phyloP scores from a whole-genome alignment of 2,797 vertebrate species.

The Neosilurus hyrtlii region DNA sequence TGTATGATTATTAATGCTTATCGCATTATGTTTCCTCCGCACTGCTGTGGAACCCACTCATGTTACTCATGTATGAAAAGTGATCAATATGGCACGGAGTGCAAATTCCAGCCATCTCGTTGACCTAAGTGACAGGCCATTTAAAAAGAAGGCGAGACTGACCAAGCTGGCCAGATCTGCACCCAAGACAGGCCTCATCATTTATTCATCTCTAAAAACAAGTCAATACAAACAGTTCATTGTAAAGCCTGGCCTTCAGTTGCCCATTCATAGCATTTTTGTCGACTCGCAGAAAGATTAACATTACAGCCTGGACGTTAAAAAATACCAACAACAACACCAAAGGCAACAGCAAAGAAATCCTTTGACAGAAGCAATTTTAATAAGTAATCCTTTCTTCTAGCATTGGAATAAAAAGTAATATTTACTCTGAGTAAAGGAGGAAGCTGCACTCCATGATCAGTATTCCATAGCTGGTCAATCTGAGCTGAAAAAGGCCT shows the following conservation, averaged over 20 bases:
- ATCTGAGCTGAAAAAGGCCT: slow-evolving; percentile 81
- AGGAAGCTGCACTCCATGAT: slow-evolving; percentile 62
- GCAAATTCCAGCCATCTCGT: slow-evolving; percentile 67
- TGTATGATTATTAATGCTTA: slow-evolving; percentile 62
- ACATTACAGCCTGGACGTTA: slow-evolving; percentile 39
- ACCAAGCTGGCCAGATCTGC: slow-evolving; percentile 58
- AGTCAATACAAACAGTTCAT: slow-evolving; percentile 66
- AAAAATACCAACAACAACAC: slow-evolving; percentile 10
- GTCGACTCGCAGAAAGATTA: slow-evolving; percentile 28
- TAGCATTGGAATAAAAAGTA: slow-evolving; percentile 34
- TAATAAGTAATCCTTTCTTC: slow-evolving; percentile 8
- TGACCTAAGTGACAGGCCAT: slow-evolving; percentile 70
- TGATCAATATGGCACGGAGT: slow-evolving; percentile 69
- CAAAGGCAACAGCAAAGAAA: not conserved
- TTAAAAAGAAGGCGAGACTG: slow-evolving; percentile 65
- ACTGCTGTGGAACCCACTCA: slow-evolving; percentile 60
- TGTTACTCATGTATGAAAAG: slow-evolving; percentile 60
- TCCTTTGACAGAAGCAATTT: not conserved
- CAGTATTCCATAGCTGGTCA: slow-evolving; percentile 83
- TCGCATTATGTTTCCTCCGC: slow-evolving; percentile 56
- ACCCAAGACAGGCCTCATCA: slow-evolving; percentile 65
- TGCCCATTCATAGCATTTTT: slow-evolving; percentile 51
- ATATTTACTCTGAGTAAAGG: slow-evolving; percentile 46
- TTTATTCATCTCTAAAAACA: slow-evolving; percentile 72
- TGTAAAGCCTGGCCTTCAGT: slow-evolving; percentile 58